A percentile compares a stretch with the other conserved stretches of the same genome.
Conservation (phyloP, 2,113 vertebrate species). For the Hiodon tergisus region DNA sequence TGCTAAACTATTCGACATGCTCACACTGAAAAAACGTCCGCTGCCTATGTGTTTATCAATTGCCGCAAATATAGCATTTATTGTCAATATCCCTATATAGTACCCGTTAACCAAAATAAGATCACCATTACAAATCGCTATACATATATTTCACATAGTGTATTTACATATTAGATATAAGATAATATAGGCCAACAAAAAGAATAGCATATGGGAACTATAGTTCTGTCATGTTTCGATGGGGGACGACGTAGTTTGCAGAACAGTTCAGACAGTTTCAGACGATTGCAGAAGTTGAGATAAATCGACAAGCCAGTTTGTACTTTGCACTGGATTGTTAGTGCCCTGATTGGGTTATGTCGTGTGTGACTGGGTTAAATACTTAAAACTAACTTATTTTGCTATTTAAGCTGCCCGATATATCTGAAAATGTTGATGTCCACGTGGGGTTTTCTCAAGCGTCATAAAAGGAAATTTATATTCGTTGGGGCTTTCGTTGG, state of each 20-base stretch:
- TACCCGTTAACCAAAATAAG: too few species aligned
- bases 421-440: conserved; percentile 71
- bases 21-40: too few species aligned
- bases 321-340: background rate
- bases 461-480: conserved; percentile 87
- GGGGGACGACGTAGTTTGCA: conserved; percentile 47
- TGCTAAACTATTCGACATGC: too few species aligned
- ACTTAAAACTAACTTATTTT: background rate
- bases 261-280: conserved; percentile 33
- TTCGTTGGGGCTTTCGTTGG: conserved; percentile 78
- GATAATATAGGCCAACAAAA: background rate
- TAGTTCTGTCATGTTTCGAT: background rate
- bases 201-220: conserved; percentile 11
- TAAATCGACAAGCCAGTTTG: background rate
- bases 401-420: background rate
- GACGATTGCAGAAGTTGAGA: conserved; percentile 19
- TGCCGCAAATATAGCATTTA: too few species aligned
- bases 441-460: conserved; percentile 84
- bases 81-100: too few species aligned
- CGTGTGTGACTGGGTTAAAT: background rate
- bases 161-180: too few species aligned
- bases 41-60: too few species aligned
- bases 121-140: too few species aligned
- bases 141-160: too few species aligned
- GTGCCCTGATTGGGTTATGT: conserved; percentile 9